A percentile compares a stretch with the other conserved stretches of the same genome.
phyloP scores from a whole-genome alignment of 2,888 invertebrate genomes.

The Chymomyza procnemis region DNA sequence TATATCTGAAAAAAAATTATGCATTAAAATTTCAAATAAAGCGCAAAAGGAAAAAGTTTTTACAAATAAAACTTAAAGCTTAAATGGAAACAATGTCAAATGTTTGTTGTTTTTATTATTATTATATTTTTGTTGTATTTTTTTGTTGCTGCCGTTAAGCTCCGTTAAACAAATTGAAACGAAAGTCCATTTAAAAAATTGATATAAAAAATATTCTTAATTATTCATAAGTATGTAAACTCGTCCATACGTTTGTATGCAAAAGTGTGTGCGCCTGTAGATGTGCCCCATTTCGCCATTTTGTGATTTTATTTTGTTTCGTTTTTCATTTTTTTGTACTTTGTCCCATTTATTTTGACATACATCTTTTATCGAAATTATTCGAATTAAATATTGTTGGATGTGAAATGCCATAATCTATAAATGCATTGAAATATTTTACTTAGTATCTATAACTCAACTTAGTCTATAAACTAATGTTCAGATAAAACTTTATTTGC shows the following conservation, averaged over 20 bases:
- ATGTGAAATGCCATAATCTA: no score
- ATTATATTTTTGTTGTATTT: slow-evolving; percentile 14
- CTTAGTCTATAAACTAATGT: no score
- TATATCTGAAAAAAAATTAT: slow-evolving; percentile 6
- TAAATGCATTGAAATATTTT: no score
- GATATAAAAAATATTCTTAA: slow-evolving; percentile 33
- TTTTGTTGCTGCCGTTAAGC: slow-evolving; percentile 8
- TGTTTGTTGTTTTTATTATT: slow-evolving; percentile 13
- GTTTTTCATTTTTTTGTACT: no score
- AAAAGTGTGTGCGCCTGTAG: no score
- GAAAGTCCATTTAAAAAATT: slow-evolving; percentile 18
- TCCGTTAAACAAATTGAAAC: slow-evolving; percentile 23
- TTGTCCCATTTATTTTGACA: no score
- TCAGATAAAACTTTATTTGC: no score
- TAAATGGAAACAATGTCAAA: slow-evolving; percentile 35
- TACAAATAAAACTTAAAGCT: slow-evolving; percentile 25
- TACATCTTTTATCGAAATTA: no score
- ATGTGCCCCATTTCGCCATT: no score
- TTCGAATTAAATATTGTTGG: no score
- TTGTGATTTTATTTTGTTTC: no score
- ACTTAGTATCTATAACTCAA: no score
- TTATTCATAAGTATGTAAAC: not conserved
- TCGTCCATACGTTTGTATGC: not conserved
- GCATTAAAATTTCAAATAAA: slow-evolving; percentile 3
- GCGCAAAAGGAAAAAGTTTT: slow-evolving; percentile 17